These are phyloP conservation scores for Eupithecia dodoneata DNA, from an alignment of 2,888 invertebrate species.

Conservation along the genomic window DNA sequence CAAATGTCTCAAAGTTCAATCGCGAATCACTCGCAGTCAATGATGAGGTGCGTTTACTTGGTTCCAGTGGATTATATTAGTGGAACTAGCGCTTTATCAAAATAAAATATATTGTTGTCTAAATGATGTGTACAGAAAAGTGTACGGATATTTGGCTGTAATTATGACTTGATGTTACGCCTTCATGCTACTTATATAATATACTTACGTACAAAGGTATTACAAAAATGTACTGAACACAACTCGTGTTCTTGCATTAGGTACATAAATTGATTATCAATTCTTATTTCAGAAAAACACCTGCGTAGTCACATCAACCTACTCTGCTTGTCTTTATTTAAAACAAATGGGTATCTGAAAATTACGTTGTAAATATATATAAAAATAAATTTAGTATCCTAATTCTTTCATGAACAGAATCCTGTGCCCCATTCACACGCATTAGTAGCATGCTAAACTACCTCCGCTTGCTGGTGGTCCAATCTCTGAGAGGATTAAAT, in stretches of 20 bases:
- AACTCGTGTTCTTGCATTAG: not conserved
- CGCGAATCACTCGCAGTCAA: conserved; percentile 51
- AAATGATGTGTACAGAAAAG: not conserved
- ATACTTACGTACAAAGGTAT: not conserved
- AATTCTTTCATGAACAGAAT: not conserved
- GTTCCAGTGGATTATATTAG: not conserved
- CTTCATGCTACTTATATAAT: no score
- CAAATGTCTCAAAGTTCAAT: conserved; percentile 70
- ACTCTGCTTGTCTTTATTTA: not conserved
- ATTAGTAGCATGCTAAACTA: not conserved
- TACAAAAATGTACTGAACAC: not conserved
- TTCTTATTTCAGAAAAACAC: no score
- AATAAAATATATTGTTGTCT: not conserved
- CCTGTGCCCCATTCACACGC: not conserved
- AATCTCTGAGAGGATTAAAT: conserved; percentile 83
- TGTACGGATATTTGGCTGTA: not conserved
- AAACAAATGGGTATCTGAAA: not conserved
- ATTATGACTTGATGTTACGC: not conserved
- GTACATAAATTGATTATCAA: no score
- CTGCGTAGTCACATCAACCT: not conserved
- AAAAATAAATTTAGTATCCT: no score
- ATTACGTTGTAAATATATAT: no score
- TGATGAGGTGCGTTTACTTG: conserved; percentile 3
- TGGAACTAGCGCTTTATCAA: not conserved
- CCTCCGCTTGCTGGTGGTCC: conserved; percentile 76